Conservation (phyloP, 2,888 invertebrate species). For the Morpho helenor region DNA sequence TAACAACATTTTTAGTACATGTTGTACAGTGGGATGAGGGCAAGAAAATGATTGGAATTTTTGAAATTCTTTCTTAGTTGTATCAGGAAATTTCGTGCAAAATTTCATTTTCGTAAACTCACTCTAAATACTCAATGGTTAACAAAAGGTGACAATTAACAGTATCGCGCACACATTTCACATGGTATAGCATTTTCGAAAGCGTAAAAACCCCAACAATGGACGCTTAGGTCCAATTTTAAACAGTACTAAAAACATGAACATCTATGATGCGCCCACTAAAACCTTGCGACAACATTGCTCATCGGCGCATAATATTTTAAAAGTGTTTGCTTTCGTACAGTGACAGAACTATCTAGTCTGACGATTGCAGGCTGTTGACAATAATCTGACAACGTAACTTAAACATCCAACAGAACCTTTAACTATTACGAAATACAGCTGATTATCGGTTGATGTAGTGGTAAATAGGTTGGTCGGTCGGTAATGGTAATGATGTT, state of each 20-base stretch:
- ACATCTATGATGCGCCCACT: constrained; percentile 68
- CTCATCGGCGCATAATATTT: constrained; percentile 70
- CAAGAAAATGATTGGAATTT: too few species aligned
- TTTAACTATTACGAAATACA: constrained; percentile 31
- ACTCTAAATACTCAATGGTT: too few species aligned
- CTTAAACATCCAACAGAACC: constrained; percentile 18
- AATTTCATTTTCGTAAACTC: too few species aligned
- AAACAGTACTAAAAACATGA: constrained; percentile 59
- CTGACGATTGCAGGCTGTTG: constrained; percentile 58
- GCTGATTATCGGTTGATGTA: constrained; percentile 31
- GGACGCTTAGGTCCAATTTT: constrained; percentile 56
- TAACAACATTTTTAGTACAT: too few species aligned
- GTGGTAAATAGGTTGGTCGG: constrained; percentile 26
- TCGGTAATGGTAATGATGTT: constrained; percentile 70
- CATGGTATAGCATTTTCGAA: constrained; percentile 42
- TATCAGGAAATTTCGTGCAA: too few species aligned
- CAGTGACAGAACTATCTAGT: constrained; percentile 68
- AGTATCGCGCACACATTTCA: constrained; percentile 3
- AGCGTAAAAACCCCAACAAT: constrained; percentile 50
- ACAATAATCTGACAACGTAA: constrained; percentile 37
- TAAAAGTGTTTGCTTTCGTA: constrained; percentile 71
- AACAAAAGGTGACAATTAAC: too few species aligned
- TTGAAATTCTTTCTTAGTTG: too few species aligned
- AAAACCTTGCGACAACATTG: constrained; percentile 70
- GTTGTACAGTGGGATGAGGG: too few species aligned